Evolutionary conservation across 2,797 vertebrate species (phyloP), one percentile per base, ranked within the genome.

Genomic region (Amphiprion clarkii): DNA sequence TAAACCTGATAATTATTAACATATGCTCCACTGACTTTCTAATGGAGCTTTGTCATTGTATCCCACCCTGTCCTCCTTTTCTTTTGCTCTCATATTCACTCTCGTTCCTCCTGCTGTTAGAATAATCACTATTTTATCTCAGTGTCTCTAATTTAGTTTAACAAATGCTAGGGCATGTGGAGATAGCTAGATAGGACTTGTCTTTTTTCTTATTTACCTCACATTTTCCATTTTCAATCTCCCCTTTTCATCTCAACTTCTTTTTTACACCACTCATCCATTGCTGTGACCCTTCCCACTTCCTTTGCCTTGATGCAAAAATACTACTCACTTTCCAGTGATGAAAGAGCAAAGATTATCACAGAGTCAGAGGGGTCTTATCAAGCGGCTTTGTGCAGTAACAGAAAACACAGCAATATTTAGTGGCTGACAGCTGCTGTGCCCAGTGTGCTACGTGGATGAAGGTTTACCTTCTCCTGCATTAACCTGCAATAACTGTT

Each of bases 1-100:
- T 62, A 51, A 76, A 65, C 61, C 81, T 79, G 76, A 81, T 91
- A 91, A 93, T 91, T 88, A 88, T 76, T 60, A 83, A 84, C 83
- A 82, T 81, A 76, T 72, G 86, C 87, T 74, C 49, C 79, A 66
- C 71, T 83, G 80, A 57, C 70, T 89, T 80, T 78, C 73, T 90
- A 90, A 93, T 92, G 80, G 81, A 81, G 82, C 71, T 83, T 78
- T 69, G 60, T 76, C 31, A 71, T 83, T 80, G 55, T 67, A 79
- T 78, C 66, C 62, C n/a, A 73, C 19, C 63, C 23, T 80, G 70
- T 81, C 71, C 71, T 80, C 49, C 61, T 75, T 82, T 75, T 60
- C 52, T 72, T 63, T 33, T 65, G 1, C 71, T 84, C 39, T 3
- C 4, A 4, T 58, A 51, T 67, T 74, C 65, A 9, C 27, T 23